A percentile compares a stretch with the other conserved stretches of the same genome.
Evolutionary conservation across 2,888 invertebrate genomes (phyloP).

Genomic region (Teleogryllus oceanicus): DNA sequence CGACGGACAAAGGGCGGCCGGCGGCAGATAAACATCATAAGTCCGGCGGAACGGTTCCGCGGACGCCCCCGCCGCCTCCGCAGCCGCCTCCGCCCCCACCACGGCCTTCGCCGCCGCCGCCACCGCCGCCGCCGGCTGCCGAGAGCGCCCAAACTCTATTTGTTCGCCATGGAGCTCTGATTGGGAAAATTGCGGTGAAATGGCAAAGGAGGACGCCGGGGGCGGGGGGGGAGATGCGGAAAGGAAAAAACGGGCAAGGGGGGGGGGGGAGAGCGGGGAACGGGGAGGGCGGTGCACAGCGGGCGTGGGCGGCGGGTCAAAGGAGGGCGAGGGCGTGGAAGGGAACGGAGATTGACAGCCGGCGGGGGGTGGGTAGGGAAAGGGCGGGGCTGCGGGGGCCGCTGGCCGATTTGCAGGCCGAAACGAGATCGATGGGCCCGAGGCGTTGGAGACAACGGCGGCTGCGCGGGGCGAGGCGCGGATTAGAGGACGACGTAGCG

Average conservation of each 20-base stretch:
- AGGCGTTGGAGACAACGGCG: too few species aligned
- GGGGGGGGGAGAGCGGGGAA: not conserved
- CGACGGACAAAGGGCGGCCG: not conserved
- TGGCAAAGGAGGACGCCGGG: conserved; percentile 34
- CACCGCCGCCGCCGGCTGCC: conserved; percentile 1
- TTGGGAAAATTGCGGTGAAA: conserved; percentile 38
- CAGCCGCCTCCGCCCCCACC: not conserved
- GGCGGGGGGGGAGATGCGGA: not conserved
- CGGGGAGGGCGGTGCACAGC: too few species aligned
- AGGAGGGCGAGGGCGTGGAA: too few species aligned
- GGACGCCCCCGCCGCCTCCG: not conserved
- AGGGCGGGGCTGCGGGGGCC: too few species aligned
- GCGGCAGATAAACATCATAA: conserved; percentile 18
- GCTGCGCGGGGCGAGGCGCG: too few species aligned
- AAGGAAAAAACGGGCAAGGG: not conserved
- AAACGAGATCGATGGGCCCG: too few species aligned
- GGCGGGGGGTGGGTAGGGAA: too few species aligned
- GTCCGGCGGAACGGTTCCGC: not conserved
- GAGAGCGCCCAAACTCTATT: conserved; percentile 29
- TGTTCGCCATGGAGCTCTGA: conserved; percentile 32
- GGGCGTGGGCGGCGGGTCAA: too few species aligned
- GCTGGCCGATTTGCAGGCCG: too few species aligned
- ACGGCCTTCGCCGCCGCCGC: not conserved
- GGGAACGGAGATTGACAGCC: too few species aligned
- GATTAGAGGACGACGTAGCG: too few species aligned